These are phyloP conservation scores for Leptobrachium leishanense DNA, from an alignment of 2,113 vertebrate genomes.

Conservation along the genomic window DNA sequence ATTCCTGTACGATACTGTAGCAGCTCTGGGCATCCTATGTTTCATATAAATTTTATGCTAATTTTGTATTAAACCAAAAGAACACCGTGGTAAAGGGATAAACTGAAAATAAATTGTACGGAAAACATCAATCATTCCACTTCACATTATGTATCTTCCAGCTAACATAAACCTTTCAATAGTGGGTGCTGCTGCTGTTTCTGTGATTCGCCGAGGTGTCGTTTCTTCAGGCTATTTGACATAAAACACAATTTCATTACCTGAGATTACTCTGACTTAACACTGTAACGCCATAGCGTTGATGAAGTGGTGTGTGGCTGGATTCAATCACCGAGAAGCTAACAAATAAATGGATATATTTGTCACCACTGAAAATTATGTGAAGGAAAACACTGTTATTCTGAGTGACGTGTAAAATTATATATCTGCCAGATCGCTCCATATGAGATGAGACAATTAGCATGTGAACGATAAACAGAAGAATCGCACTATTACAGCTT, in stretches of 20 bases:
- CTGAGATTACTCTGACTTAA: background rate
- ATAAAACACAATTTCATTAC: background rate
- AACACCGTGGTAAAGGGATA: too few species aligned
- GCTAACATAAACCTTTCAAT: too few species aligned
- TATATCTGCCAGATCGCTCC: background rate
- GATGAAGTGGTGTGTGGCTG: background rate
- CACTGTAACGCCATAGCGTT: background rate
- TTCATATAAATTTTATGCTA: too few species aligned
- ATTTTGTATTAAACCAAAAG: too few species aligned
- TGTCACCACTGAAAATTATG: background rate
- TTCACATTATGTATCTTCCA: too few species aligned
- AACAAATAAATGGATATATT: background rate
- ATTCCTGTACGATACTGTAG: too few species aligned
- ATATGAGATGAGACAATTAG: background rate
- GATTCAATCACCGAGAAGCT: background rate
- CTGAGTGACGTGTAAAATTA: constrained; percentile 2
- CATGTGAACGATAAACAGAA: background rate
- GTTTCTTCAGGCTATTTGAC: background rate
- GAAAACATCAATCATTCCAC: too few species aligned
- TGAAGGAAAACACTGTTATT: background rate
- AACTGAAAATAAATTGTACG: too few species aligned
- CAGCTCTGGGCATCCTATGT: too few species aligned
- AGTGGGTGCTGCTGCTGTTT: too few species aligned
- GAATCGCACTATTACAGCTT: background rate
- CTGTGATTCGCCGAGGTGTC: too few species aligned